Evolutionary conservation across 2,113 vertebrate genomes (phyloP), one percentile per base, ranked within the genome.

Genomic region (Lagenorhynchus albirostris): DNA sequence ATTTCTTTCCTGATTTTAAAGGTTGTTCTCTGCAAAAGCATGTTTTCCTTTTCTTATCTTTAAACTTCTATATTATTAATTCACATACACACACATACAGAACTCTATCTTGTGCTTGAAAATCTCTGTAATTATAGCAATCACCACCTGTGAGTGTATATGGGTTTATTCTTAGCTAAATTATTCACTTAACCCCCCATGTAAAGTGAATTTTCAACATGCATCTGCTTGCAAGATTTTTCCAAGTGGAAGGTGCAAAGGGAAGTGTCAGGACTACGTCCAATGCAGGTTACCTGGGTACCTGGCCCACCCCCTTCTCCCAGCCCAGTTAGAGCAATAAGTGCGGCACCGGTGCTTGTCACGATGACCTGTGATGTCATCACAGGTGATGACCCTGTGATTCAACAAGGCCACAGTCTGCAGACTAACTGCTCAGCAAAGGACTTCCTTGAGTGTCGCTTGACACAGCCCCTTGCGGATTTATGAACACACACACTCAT

Each of bases 1-100:
- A 88, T 89, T 77, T 95, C 7, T 83, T 79, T 87, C 62, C 71
- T 73, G 47, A 96, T 55, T 68, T 91, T 50, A 71, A 91, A 55
- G 44, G 6, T 93, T 85, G 7, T 84, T 47, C 26, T 95, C 58
- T 88, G 76, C 17, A 67, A 47, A 91, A 85, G n/a, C 31, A 8
- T 41, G 26, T 15, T 77, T 77, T 94, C 3, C 70, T 93, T 83
- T 84, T n/a, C 68, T 83, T 41, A 50, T 63, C 36, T 88, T 77
- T 63, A 67, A 47, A 85, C 74, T n/a, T 91, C 47, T 68, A 5
- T 70, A 29, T 74, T 73, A 73, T 47, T 89, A 71, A 94, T 89
- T 94, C 31, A 84, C 25, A 41, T 8, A 73, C 17, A 58, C 11
- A 53, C 5, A 77, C 8, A 38, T 26, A 92, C 17, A 83, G 8